A percentile compares a stretch with the other conserved stretches of the same genome.
These are phyloP conservation scores for Halcyon senegalensis DNA, from an alignment of 2,113 vertebrate species.

Conservation along the genomic window DNA sequence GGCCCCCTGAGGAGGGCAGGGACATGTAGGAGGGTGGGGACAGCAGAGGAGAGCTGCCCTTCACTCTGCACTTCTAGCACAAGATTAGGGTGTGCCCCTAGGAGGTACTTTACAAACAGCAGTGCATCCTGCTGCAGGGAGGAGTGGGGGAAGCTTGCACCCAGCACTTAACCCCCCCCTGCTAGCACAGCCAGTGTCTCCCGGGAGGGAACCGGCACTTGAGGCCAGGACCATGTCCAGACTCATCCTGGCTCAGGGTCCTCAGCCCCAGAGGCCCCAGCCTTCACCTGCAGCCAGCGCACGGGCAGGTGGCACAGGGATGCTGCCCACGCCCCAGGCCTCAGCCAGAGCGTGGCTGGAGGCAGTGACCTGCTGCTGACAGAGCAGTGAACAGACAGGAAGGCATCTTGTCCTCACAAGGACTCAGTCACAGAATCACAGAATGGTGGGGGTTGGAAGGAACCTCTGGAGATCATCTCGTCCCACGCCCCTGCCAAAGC, in stretches of 20 bases:
- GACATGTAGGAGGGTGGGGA: accelerated
- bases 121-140: background rate
- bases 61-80: background rate
- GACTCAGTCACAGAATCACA: background rate
- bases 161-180: background rate
- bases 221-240: background rate
- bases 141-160: background rate
- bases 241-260: background rate
- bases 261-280: background rate
- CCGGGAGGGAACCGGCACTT: background rate
- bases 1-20: background rate
- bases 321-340: background rate
- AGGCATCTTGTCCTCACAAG: background rate
- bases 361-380: background rate
- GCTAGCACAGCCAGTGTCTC: background rate
- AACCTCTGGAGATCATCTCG: background rate
- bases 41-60: background rate
- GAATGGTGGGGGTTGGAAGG: background rate
- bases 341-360: background rate
- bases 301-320: background rate
- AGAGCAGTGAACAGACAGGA: background rate
- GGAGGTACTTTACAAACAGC: background rate
- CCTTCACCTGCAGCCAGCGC: background rate
- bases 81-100: background rate
- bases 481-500: background rate